Evolutionary conservation across 2,888 invertebrate species (phyloP), one percentile per base, ranked within the genome.

Genomic region (Aphidoletes aphidimyza): DNA sequence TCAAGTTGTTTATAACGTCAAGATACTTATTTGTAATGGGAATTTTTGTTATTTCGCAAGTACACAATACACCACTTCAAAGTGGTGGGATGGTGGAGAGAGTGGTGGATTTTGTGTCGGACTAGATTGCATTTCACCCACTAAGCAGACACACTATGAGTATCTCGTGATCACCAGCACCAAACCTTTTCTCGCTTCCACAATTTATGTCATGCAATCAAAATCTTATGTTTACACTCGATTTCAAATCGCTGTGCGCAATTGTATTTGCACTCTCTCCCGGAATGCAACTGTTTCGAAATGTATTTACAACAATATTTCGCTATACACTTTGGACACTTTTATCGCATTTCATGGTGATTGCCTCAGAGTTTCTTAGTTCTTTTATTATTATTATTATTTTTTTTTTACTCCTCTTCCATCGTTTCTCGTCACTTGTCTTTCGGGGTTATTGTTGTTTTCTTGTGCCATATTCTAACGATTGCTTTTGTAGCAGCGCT

Each of bases 141-240:
- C 54, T 22, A 22, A 54, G 54, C 54, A 22, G 54, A 39, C n/a
- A n/a, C n/a, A n/a, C n/a, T n/a, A n/a, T n/a, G n/a, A n/a, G n/a
- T n/a, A n/a, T n/a, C n/a, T n/a, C n/a, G n/a, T n/a, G n/a, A n/a
- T n/a, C n/a, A n/a, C n/a, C n/a, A n/a, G n/a, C n/a, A n/a, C n/a
- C n/a, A n/a, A 69, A 69, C 69, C 69, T 26, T 54, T 69, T 69
- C 54, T 69, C 30, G n/a, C n/a, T n/a, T n/a, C n/a, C n/a, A n/a
- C 69, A 69, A 69, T 69, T 69, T 69, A 69, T 69, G 69, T 26
- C 69, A 69, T 69, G 69, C 69, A 69, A 69, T 69, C 69, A 69
- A 69, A 69, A 69, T 69, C 69, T 69, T 69, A 69, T 69, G 34
- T 34, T 69, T 69, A 69, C 69, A 69, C 34, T 30, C 69, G 69